phyloP scores from a whole-genome alignment of 1,140 invertebrate genomes.

The Heliconius melpomene region DNA sequence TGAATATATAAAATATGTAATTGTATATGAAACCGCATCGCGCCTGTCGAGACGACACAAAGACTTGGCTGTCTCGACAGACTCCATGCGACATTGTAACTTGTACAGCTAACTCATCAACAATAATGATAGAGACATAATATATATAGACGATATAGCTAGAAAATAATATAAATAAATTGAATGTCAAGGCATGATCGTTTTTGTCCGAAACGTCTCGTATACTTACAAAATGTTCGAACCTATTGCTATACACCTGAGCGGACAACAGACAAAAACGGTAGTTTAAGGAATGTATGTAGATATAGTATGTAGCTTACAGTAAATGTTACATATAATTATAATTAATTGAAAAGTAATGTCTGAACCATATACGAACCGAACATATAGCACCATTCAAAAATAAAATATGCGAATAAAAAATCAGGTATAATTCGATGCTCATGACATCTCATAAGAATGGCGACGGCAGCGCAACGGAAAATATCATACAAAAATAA shows the following conservation, averaged over 20 bases:
- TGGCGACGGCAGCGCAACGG: conserved; percentile 32
- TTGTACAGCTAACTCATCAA: background rate
- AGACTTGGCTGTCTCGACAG: background rate
- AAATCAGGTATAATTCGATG: conserved; percentile 25
- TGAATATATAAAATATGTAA: conserved; percentile 22
- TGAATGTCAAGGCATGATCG: conserved; percentile 47
- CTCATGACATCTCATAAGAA: conserved; percentile 18
- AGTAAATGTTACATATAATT: conserved; percentile 9
- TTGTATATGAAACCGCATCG: conserved; percentile 24
- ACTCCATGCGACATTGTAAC: background rate
- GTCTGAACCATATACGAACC: conserved; percentile 19
- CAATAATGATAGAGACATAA: conserved; percentile 17
- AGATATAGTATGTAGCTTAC: conserved; percentile 48
- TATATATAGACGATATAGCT: conserved; percentile 34
- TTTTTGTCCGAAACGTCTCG: conserved; percentile 53
- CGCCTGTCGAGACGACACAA: conserved; percentile 22
- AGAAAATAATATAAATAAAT: conserved; percentile 39
- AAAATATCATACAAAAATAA: conserved; percentile 28
- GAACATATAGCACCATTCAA: conserved; percentile 30
- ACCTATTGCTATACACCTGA: conserved; percentile 9
- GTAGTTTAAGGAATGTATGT: conserved; percentile 65
- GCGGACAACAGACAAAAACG: conserved; percentile 74
- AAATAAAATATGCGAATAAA: conserved; percentile 22
- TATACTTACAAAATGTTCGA: conserved; percentile 73
- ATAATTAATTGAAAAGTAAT: background rate